phyloP scores from a whole-genome alignment of 2,113 vertebrate genomes.

The Lathamus discolor region DNA sequence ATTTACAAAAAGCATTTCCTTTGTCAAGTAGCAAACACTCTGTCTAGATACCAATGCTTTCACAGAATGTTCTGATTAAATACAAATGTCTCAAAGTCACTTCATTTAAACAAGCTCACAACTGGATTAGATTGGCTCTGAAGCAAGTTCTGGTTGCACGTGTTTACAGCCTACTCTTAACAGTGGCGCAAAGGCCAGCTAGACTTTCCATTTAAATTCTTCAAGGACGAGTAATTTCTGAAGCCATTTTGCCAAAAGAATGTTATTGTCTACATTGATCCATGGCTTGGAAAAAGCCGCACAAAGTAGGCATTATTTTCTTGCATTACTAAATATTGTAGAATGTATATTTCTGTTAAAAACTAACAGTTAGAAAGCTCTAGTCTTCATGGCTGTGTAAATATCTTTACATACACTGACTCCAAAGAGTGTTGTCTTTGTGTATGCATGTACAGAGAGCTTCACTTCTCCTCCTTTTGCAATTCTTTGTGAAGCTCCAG shows the following conservation, averaged over 20 bases:
- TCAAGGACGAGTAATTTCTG: constrained; percentile 22
- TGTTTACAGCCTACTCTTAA: constrained; percentile 13
- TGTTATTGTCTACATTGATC: not conserved
- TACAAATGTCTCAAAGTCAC: constrained; percentile 38
- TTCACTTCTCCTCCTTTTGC: not conserved
- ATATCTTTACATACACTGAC: not conserved
- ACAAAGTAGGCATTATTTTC: not conserved
- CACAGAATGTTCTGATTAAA: constrained; percentile 33
- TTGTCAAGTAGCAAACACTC: constrained; percentile 41
- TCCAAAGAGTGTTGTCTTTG: not conserved
- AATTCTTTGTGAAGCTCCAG: not conserved
- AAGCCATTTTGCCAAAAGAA: not conserved
- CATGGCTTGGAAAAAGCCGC: not conserved
- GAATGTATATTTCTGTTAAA: not conserved
- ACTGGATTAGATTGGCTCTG: constrained; percentile 14
- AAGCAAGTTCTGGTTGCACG: not conserved
- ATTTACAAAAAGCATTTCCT: constrained; percentile 6
- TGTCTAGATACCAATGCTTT: constrained; percentile 19
- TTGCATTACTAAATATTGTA: not conserved
- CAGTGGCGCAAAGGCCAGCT: not conserved
- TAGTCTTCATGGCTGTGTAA: not conserved
- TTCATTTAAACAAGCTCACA: constrained; percentile 44
- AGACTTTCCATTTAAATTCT: constrained; percentile 23
- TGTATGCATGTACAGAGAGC: not conserved
- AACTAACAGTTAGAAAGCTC: not conserved